Evolutionary conservation across 2,888 invertebrate species (phyloP).

Genomic region (Lithosia quadra): DNA sequence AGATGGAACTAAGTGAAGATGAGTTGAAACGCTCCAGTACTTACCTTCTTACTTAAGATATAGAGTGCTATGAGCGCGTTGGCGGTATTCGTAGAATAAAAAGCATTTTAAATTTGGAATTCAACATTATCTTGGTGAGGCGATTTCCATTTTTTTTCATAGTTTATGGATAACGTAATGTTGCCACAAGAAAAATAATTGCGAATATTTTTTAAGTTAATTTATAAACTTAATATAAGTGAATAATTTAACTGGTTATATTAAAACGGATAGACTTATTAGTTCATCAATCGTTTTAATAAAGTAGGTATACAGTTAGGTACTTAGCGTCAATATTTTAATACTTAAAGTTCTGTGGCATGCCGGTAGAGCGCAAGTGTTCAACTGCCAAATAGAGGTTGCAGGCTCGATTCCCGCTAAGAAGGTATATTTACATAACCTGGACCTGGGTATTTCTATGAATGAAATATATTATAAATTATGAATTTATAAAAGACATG

Average conservation of each 20-base stretch:
- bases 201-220: neutral
- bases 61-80: slow-evolving; percentile 40
- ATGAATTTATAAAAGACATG: no score
- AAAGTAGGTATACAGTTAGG: no score
- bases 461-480: no score
- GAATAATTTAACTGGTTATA: neutral
- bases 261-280: no score
- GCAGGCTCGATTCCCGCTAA: no score
- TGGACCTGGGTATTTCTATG: no score
- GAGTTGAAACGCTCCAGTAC: slow-evolving; percentile 27
- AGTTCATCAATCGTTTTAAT: no score
- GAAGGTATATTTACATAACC: no score
- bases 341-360: no score
- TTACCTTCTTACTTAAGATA: slow-evolving; percentile 50
- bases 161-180: neutral
- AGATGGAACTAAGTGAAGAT: slow-evolving; percentile 27
- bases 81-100: neutral
- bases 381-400: no score
- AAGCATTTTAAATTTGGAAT: neutral
- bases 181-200: neutral
- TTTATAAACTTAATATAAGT: neutral
- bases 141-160: neutral
- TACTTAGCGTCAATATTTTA: no score
- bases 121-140: neutral
- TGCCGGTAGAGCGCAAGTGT: no score